These are phyloP conservation scores for Propithecus perrieri DNA, from an alignment of 2,797 vertebrate species.

Conservation along the genomic window DNA sequence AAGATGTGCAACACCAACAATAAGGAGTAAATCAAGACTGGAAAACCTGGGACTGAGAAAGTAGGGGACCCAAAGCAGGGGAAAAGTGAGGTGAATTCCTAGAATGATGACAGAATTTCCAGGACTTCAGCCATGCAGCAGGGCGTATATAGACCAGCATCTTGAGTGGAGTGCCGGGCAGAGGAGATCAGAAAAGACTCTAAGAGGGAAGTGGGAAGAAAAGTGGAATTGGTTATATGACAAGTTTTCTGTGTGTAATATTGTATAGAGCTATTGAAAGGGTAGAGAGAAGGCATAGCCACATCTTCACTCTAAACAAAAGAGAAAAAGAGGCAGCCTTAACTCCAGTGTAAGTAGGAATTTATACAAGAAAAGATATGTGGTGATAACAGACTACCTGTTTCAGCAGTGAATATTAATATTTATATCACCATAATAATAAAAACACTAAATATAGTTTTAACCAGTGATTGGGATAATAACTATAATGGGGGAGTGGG, in stretches of 20 bases:
- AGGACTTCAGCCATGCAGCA: neutral
- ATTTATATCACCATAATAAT: neutral
- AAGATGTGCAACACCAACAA: neutral
- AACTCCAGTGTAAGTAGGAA: neutral
- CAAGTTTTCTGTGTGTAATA: neutral
- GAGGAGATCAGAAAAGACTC: neutral
- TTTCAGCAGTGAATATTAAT: neutral
- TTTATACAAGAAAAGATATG: neutral
- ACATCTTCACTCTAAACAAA: neutral
- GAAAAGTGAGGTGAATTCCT: neutral
- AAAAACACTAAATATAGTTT: neutral
- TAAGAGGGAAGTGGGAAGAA: neutral
- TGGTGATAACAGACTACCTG: neutral
- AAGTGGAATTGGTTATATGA: neutral
- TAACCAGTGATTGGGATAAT: neutral
- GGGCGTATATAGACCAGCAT: neutral
- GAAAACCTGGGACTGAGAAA: neutral
- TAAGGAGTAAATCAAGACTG: neutral
- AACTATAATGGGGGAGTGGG: neutral
- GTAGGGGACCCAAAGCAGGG: no score
- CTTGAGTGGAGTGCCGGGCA: neutral
- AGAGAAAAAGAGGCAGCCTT: neutral
- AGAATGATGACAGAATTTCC: neutral
- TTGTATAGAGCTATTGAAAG: neutral
- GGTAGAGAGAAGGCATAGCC: neutral